phyloP scores from a whole-genome alignment of 2,888 invertebrate species.

The Lasioglossum villosulum region DNA sequence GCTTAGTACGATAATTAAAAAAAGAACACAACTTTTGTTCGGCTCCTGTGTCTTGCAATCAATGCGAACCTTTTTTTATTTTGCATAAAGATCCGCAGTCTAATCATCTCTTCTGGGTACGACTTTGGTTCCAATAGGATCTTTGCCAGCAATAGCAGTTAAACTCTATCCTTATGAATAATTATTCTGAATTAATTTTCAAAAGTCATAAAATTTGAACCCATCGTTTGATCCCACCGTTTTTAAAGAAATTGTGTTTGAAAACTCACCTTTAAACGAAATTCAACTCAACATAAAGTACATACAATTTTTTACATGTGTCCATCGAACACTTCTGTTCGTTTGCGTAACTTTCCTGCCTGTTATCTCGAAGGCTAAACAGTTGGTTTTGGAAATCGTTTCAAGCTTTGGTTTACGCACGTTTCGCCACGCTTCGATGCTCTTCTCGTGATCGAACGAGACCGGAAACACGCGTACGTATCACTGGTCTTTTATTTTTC shows the following conservation, averaged over 20 bases:
- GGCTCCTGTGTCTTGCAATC: too few relatives aligned
- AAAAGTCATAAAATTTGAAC: background rate
- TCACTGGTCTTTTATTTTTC: conserved; percentile 70
- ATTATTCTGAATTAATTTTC: background rate
- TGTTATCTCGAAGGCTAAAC: background rate
- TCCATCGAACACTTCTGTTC: background rate
- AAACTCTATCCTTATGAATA: background rate
- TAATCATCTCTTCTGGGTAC: background rate
- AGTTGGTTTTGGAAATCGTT: background rate
- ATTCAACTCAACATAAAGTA: background rate
- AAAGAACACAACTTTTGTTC: too few relatives aligned
- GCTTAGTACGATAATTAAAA: too few relatives aligned
- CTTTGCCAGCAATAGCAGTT: background rate
- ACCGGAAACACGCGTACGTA: conserved; percentile 23
- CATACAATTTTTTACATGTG: background rate
- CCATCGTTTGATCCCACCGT: background rate
- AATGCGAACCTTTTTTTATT: too few relatives aligned
- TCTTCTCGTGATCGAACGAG: background rate
- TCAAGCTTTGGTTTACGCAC: conserved; percentile 8
- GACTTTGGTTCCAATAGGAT: background rate
- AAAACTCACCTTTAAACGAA: background rate
- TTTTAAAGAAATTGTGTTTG: background rate
- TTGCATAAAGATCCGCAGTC: too few relatives aligned
- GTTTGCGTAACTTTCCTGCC: background rate
- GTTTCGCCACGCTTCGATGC: background rate